Evolutionary conservation across 1,140 invertebrate species (phyloP), one percentile per base, ranked within the genome.

Genomic region (Procambarus clarkii): DNA sequence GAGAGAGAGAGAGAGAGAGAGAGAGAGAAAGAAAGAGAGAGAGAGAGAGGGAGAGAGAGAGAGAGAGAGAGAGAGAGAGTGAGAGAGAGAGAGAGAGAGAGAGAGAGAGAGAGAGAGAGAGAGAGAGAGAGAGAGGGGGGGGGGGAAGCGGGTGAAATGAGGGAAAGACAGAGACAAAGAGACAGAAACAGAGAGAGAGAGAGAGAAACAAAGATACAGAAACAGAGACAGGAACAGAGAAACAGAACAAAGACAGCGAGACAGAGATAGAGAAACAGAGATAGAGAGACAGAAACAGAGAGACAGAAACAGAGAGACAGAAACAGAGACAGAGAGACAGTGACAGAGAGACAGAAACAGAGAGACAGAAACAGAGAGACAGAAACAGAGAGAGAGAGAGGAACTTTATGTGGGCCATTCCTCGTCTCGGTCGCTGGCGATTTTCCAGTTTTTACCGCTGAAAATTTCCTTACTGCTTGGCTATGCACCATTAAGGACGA

Each of bases 381-480:
- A 34, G 34, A 34, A 1, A 34, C 34, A 48, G 7, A 86, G 8
- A n/a, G 21, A 76, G 24, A 50, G 76, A 44, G 13, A 54, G 7
- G 5, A 34, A 74, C 69, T 34, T 74, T 74, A 74, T 34, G 69
- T 24, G 24, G 21, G 69, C 69, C 69, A 74, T 74, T 74, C 7
- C 69, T 74, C 69, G 7, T 21, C 24, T 34, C 69, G 69, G 69
- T 34, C 69, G n/a, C n/a, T n/a, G 8, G n/a, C 69, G 24, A 34
- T 74, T 74, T 91, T 86, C 82, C 82, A 91, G 24, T 91, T 91
- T 91, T 91, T 86, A 86, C 89, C 83, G 83, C 54, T 82, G 81
- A 86, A 34, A 91, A 91, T 86, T 86, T 91, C 82, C 89, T 80
- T 91, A 91, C 89, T 91, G 89, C 83, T 91, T 91, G 89, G 89